Percentiles rank a stretch among this genome's conserved stretches.
Conservation (phyloP, 2,113 vertebrate genomes). For the Rynchops niger region DNA sequence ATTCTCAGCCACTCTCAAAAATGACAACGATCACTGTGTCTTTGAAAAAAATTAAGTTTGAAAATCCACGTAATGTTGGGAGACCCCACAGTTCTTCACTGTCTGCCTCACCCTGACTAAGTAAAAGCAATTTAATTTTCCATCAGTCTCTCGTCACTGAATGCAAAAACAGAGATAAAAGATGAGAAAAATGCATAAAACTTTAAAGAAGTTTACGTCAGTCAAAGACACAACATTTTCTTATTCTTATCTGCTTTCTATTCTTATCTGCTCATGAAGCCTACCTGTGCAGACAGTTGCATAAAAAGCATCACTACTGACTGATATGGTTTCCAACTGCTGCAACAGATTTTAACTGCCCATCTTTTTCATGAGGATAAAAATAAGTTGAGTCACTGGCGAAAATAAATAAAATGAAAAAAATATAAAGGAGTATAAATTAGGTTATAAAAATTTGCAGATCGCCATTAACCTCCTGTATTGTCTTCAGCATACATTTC, state of each 20-base stretch:
- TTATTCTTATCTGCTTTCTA: neutral
- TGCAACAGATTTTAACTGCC: neutral
- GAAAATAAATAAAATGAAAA: neutral
- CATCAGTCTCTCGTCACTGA: neutral
- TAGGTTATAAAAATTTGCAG: neutral
- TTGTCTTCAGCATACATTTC: neutral
- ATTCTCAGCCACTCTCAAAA: neutral
- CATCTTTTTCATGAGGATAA: neutral
- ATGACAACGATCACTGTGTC: neutral
- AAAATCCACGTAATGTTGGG: neutral
- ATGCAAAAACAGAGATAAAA: neutral
- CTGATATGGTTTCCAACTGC: neutral
- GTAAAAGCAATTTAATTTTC: neutral
- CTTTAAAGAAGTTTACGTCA: neutral
- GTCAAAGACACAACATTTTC: neutral
- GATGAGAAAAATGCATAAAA: neutral
- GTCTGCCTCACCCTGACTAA: neutral
- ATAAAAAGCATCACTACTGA: neutral
- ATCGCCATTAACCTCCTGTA: neutral
- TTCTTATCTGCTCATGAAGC: neutral
- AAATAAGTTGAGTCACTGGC: neutral
- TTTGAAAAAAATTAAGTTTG: neutral
- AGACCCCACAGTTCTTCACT: neutral
- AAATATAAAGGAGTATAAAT: neutral
- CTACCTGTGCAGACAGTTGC: neutral